Base-by-base conservation (phyloP, 2,113 vertebrate species). In the Phodopus roborovskii region DNA sequence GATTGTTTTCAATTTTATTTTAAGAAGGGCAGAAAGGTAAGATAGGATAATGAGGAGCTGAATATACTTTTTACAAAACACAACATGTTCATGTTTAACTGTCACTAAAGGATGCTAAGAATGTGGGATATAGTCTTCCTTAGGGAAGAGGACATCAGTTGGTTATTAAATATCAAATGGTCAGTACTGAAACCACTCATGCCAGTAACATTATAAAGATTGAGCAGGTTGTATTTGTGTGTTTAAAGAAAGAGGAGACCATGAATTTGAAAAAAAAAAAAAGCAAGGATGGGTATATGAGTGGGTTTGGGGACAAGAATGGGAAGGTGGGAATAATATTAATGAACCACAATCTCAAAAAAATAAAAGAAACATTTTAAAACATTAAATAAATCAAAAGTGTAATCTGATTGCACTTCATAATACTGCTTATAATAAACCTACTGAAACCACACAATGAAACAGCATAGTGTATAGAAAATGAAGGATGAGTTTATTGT, bases 221-320 rank as follows among this genome's bases (percentile, higher is more conserved):
- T 1, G 4, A 75, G 4, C 12, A 45, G 4, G 10, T 20, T 75
- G 42, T 45, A 75, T 0, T 39, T 73, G 0, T 3, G 8, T 73
- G 39, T 22, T 73, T 39, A 73, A 73, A 73, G 3, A 73, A 73
- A 73, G n/a, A 20, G 3, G n/a, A 73, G n/a, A 73, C 71, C n/a
- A 39, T n/a, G 70, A 73, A 73, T 73, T 36, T 73, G n/a, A 20
- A 68, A 73, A n/a, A 73, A 73, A 22, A 68, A 73, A n/a, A 39
- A 73, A 73, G n/a, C 9, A 11, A 73, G 8, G 0, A 71, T 7
- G 36, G 17, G 36, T 39, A 71, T 71, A 71, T 71, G 66, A 70
- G 15, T 70, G 33, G 7, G 5, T 36, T 70, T 70, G 5, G 66
- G 60, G 33, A 16, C 68, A 70, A 70, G 15, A 70, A n/a, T n/a